These are phyloP conservation scores for Tipula helvola DNA, from an alignment of 2,888 invertebrate genomes.

Conservation along the genomic window DNA sequence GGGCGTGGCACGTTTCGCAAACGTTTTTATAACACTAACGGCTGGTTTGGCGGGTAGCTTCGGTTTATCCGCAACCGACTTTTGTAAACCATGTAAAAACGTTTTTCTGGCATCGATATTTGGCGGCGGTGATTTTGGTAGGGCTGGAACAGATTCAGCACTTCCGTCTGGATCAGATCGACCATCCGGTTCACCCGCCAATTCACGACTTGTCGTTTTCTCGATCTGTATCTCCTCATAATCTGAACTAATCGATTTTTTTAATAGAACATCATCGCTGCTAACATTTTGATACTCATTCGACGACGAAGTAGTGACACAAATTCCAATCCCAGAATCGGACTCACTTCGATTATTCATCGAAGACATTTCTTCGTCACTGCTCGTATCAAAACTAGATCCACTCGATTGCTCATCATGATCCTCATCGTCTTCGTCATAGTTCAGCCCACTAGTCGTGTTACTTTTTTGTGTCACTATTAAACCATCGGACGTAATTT, in stretches of 20 bases:
- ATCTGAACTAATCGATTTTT: constrained; percentile 25
- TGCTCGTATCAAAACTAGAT: constrained; percentile 35
- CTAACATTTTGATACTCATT: constrained; percentile 24
- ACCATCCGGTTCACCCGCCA: constrained; percentile 79
- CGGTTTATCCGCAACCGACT: constrained; percentile 43
- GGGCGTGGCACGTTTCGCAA: constrained; percentile 38
- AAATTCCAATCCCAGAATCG: constrained; percentile 36
- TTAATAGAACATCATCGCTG: neutral
- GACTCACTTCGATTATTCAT: constrained; percentile 37
- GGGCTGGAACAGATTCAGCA: constrained; percentile 45
- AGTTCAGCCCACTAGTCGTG: constrained; percentile 17
- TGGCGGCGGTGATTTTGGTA: constrained; percentile 58
- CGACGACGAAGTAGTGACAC: constrained; percentile 24
- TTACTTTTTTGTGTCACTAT: constrained; percentile 33
- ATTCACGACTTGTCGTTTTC: constrained; percentile 46
- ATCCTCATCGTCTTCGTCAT: constrained; percentile 31
- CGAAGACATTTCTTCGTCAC: constrained; percentile 33
- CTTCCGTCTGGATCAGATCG: constrained; percentile 67
- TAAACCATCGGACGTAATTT: constrained; percentile 35
- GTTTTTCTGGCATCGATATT: constrained; percentile 47
- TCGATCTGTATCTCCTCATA: constrained; percentile 35
- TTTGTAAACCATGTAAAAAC: constrained; percentile 55
- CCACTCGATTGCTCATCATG: constrained; percentile 25
- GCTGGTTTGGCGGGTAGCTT: constrained; percentile 60
- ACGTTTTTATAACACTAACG: constrained; percentile 41